phyloP scores from a whole-genome alignment of 2,888 invertebrate genomes.

The Priapulus caudatus region DNA sequence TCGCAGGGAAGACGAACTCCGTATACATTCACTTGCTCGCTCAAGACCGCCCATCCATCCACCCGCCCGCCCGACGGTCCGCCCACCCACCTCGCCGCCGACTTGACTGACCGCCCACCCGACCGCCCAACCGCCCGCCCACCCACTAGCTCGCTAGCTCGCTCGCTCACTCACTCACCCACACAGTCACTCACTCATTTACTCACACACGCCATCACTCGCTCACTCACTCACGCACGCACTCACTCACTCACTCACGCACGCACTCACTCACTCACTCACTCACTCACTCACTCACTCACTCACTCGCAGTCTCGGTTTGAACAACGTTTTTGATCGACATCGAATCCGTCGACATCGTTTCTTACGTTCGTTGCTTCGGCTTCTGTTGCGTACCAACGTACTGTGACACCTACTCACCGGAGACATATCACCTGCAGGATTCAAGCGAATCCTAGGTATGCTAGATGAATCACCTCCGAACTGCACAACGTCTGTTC shows the following conservation, averaged over 20 bases:
- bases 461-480: too few relatives aligned
- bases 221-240: neutral
- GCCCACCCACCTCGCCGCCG: neutral
- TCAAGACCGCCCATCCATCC: neutral
- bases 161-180: neutral
- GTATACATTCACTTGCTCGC: too few relatives aligned
- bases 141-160: neutral
- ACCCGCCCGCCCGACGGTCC: neutral
- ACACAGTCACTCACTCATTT: neutral
- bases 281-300: slow-evolving; percentile 1
- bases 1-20: too few relatives aligned
- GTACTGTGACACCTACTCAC: too few relatives aligned
- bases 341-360: too few relatives aligned
- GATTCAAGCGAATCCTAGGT: too few relatives aligned
- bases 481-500: too few relatives aligned
- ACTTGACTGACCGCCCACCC: neutral
- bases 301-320: too few relatives aligned
- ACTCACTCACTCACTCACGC: neutral
- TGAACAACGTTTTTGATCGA: too few relatives aligned
- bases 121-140: neutral
- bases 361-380: too few relatives aligned
- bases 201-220: slow-evolving; percentile 1
- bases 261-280: neutral
- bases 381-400: too few relatives aligned
- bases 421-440: too few relatives aligned